phyloP scores from a whole-genome alignment of 2,888 invertebrate genomes.

The Petrolisthes manimaculis region DNA sequence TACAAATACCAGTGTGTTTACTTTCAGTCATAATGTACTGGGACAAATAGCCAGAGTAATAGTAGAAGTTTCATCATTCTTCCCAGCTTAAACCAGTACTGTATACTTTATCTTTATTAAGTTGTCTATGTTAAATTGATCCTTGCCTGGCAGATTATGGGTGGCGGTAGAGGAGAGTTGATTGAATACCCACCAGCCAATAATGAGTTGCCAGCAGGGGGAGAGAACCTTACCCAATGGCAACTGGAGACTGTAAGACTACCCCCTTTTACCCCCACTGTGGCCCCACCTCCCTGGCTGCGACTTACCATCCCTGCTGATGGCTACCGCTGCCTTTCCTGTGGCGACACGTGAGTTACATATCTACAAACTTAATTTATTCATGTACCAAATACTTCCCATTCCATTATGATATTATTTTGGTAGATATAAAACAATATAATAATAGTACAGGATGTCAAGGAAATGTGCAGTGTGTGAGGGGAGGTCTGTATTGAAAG shows the following conservation, averaged over 20 bases:
- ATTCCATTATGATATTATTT: neutral
- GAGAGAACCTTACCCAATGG: conserved; percentile 59
- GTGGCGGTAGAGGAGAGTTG: conserved; percentile 40
- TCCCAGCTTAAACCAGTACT: no score
- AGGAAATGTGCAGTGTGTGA: no score
- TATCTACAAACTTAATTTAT: neutral
- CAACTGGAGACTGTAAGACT: conserved; percentile 60
- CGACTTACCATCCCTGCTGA: conserved; percentile 64
- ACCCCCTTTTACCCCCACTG: conserved; percentile 58
- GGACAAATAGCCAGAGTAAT: no score
- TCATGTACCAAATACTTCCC: neutral
- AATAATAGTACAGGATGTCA: no score
- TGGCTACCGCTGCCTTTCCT: conserved; percentile 63
- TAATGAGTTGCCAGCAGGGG: conserved; percentile 51
- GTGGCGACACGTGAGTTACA: conserved; percentile 63
- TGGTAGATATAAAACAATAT: no score
- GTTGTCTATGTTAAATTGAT: no score
- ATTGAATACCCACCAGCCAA: conserved; percentile 61
- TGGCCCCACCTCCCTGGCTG: conserved; percentile 61
- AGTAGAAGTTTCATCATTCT: no score
- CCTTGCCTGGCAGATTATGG: conserved; percentile 35
- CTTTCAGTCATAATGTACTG: no score
- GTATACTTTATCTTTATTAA: no score
- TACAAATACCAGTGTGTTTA: no score
- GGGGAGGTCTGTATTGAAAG: no score